A percentile compares a stretch with the other conserved stretches of the same genome.
Evolutionary conservation across 2,888 invertebrate genomes (phyloP).

Genomic region (Chloroclysta siterata): DNA sequence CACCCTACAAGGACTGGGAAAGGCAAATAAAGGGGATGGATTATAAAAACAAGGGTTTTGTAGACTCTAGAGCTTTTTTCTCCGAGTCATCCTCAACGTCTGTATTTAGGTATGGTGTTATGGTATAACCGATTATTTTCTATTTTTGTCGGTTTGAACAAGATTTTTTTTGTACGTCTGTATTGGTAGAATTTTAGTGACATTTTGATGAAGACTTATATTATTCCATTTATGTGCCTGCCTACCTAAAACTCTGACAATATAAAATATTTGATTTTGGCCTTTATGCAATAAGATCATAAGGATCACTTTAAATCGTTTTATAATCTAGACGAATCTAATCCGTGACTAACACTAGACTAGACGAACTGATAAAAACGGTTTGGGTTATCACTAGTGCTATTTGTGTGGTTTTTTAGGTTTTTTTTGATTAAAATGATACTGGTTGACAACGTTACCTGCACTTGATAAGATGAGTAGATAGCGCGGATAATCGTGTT

Average conservation of each 20-base stretch:
- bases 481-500: background rate
- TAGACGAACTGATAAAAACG: too few relatives aligned
- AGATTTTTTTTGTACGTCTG: background rate
- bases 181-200: too few relatives aligned
- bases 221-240: too few relatives aligned
- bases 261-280: too few relatives aligned
- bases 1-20: slow-evolving; percentile 61
- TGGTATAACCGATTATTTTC: slow-evolving; percentile 4
- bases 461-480: background rate
- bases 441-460: background rate
- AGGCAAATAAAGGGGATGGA: slow-evolving; percentile 71
- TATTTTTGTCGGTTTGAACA: slow-evolving; percentile 5
- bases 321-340: background rate
- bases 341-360: background rate
- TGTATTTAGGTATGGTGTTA: slow-evolving; percentile 32
- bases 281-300: too few relatives aligned
- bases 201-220: too few relatives aligned
- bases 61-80: slow-evolving; percentile 54
- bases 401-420: too few relatives aligned
- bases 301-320: too few relatives aligned
- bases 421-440: too few relatives aligned
- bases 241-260: too few relatives aligned
- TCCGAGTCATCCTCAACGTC: slow-evolving; percentile 36
- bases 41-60: slow-evolving; percentile 69
- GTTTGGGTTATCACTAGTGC: too few relatives aligned